phyloP scores from a whole-genome alignment of 2,797 vertebrate genomes.

The Pseudopleuronectes americanus region DNA sequence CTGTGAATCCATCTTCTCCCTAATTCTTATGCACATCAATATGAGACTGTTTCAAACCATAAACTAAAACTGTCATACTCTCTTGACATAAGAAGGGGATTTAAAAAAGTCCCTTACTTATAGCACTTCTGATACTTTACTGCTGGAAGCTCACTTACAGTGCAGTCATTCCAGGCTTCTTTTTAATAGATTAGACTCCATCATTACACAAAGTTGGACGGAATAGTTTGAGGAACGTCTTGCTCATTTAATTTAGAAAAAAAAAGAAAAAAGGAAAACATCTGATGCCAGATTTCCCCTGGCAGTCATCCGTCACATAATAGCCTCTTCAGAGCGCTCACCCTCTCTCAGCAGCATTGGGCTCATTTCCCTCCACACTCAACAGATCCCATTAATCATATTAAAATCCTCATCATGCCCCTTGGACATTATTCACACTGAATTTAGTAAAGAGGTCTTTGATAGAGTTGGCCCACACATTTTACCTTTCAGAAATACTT shows the following conservation, averaged over 20 bases:
- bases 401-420: slow-evolving; percentile 48
- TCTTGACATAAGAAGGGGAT: not conserved
- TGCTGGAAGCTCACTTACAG: not conserved
- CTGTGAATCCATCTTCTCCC: not conserved
- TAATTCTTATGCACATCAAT: too few species aligned
- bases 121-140: not conserved
- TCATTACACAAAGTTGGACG: slow-evolving; percentile 4
- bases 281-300: slow-evolving; percentile 48
- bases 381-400: slow-evolving; percentile 60
- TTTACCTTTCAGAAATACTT: slow-evolving; percentile 29
- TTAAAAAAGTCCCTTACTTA: not conserved
- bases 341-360: slow-evolving; percentile 31
- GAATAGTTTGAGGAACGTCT: not conserved
- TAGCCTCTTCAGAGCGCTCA: slow-evolving; percentile 35
- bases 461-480: slow-evolving; percentile 34
- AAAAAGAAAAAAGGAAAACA: slow-evolving; percentile 19
- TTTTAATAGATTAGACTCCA: slow-evolving; percentile 13
- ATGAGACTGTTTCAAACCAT: not conserved
- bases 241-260: slow-evolving; percentile 33
- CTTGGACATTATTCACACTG: slow-evolving; percentile 44
- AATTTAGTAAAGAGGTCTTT: slow-evolving; percentile 36
- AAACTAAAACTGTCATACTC: not conserved
- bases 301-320: slow-evolving; percentile 47
- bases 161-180: not conserved
- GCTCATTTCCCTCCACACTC: slow-evolving; percentile 52